Evolutionary conservation across 35 echinoderm and acorn worm genomes (phyloP).

Genomic region (Ptychodera flava): DNA sequence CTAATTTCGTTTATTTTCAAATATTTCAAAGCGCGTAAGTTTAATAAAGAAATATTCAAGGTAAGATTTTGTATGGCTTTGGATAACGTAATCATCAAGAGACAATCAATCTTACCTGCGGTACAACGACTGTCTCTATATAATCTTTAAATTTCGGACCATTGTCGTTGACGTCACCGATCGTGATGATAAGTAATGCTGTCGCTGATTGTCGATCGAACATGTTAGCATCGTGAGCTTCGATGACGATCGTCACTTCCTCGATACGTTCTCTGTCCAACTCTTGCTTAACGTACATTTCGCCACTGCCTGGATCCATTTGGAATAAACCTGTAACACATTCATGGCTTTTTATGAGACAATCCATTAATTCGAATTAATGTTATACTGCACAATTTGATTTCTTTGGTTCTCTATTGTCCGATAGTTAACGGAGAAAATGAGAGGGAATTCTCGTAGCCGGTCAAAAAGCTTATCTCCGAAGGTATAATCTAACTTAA

Average conservation of each 20-base stretch:
- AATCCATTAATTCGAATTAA: no score
- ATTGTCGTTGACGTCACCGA: slow-evolving; percentile 78
- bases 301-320: slow-evolving; percentile 50
- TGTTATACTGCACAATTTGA: no score
- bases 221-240: slow-evolving; percentile 64
- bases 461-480: not conserved
- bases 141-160: slow-evolving; percentile 19
- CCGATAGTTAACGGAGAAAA: not conserved
- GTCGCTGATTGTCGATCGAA: slow-evolving; percentile 29
- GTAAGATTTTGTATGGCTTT: no score
- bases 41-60: no score
- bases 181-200: slow-evolving; percentile 30
- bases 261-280: slow-evolving; percentile 57
- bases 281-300: slow-evolving; percentile 45
- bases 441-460: not conserved
- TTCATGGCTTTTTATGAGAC: not conserved
- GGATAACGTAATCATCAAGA: not conserved
- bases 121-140: not conserved
- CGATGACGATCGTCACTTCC: slow-evolving; percentile 51
- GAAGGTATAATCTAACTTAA: not conserved
- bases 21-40: no score
- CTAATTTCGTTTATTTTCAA: not conserved
- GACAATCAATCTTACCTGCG: not conserved
- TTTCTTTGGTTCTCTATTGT: no score
- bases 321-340: slow-evolving; percentile 21